Conservation (phyloP, 2,113 vertebrate species). For the Rhea pennata region DNA sequence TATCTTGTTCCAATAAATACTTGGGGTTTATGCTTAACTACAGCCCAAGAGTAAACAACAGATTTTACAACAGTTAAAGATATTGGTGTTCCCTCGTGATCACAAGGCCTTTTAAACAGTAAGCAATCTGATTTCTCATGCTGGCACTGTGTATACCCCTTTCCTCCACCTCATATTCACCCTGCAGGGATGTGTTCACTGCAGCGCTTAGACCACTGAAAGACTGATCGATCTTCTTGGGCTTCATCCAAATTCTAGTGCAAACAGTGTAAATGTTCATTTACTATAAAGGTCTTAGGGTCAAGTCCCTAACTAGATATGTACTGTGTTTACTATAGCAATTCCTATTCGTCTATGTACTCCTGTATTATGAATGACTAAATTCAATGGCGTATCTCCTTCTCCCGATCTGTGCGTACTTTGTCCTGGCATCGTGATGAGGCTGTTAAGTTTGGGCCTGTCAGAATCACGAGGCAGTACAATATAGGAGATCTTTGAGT, state of each 20-base stretch:
- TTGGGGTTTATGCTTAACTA: background rate
- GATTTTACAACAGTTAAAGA: background rate
- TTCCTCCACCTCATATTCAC: background rate
- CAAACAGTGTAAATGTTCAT: background rate
- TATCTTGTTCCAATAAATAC: slow-evolving; percentile 12
- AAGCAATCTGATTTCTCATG: slow-evolving; percentile 38
- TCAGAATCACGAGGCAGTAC: background rate
- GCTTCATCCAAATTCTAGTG: background rate
- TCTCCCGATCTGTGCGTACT: background rate
- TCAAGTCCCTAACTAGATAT: background rate
- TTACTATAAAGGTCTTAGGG: background rate
- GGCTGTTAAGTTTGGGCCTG: background rate
- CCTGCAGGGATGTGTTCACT: background rate
- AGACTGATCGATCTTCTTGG: background rate
- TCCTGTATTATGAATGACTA: background rate
- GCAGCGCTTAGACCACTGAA: background rate
- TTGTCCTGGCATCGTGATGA: background rate
- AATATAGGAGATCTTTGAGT: background rate
- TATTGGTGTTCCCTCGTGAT: slow-evolving; percentile 26
- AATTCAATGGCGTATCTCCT: too few relatives aligned
- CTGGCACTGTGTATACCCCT: background rate
- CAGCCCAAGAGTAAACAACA: background rate
- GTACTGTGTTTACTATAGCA: background rate
- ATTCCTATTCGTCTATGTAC: background rate
- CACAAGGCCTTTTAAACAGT: background rate